Conservation (phyloP, 1,140 invertebrate species). For the Harlomillsia oculata region DNA sequence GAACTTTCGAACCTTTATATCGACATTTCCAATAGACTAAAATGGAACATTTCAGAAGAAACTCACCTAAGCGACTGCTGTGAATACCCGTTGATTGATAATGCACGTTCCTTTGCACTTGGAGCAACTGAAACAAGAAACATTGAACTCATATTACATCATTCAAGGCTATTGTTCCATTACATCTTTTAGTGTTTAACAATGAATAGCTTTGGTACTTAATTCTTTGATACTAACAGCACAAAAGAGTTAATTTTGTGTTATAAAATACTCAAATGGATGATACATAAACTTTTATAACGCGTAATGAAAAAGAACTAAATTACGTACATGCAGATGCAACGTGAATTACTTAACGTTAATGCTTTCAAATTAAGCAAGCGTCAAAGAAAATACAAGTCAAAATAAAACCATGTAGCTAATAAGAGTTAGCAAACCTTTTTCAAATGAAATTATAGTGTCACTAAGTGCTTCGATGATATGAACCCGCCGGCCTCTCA, state of each 20-base stretch:
- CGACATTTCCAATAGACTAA: constrained; percentile 6
- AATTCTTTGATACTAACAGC: not conserved
- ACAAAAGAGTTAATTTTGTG: not conserved
- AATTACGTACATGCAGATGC: not conserved
- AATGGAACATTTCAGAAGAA: constrained; percentile 13
- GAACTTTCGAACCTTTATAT: not conserved
- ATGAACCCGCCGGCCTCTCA: constrained; percentile 90
- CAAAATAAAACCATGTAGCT: not conserved
- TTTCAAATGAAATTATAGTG: constrained; percentile 95
- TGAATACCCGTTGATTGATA: constrained; percentile 81
- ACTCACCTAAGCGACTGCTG: constrained; percentile 84
- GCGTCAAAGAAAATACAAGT: not conserved
- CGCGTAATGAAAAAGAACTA: not conserved
- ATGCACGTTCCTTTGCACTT: constrained; percentile 80
- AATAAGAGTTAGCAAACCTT: constrained; percentile 57
- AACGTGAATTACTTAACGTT: not conserved
- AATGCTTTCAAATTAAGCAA: not conserved
- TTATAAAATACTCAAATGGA: not conserved
- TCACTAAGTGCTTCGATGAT: constrained; percentile 96
- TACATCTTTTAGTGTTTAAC: not conserved
- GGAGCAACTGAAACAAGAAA: constrained; percentile 58
- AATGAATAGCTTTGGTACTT: not conserved
- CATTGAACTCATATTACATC: not conserved
- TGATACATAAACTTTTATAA: not conserved
- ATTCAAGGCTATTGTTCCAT: not conserved